Conservation (phyloP, 2,797 vertebrate species). For the Schizopygopsis pylzovi region DNA sequence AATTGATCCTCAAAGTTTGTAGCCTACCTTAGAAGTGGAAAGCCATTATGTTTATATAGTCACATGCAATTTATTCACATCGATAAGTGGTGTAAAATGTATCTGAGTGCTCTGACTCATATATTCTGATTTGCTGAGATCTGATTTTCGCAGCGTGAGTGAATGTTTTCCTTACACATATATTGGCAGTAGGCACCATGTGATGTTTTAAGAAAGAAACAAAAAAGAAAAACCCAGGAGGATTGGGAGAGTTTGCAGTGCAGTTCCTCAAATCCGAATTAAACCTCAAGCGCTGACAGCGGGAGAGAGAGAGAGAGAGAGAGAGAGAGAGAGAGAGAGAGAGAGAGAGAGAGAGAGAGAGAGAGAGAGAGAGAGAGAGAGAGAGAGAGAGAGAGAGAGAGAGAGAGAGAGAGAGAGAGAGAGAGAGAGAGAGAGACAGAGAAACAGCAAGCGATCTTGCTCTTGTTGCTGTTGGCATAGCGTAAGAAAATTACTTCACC, state of each 20-base stretch:
- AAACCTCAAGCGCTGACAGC: constrained; percentile 57
- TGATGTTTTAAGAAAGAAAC: constrained; percentile 38
- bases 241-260: constrained; percentile 33
- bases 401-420: neutral
- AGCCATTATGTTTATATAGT: constrained; percentile 49
- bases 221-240: constrained; percentile 31
- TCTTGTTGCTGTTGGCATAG: constrained; percentile 51
- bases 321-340: neutral
- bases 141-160: constrained; percentile 18
- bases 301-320: neutral
- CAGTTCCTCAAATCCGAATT: constrained; percentile 50
- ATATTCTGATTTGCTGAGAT: constrained; percentile 24
- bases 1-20: constrained; percentile 48
- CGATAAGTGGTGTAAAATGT: constrained; percentile 37
- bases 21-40: constrained; percentile 46
- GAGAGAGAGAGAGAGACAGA: neutral
- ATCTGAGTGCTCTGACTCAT: constrained; percentile 41
- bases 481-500: constrained; percentile 53
- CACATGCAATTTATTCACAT: constrained; percentile 46
- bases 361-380: neutral
- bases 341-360: neutral
- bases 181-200: constrained; percentile 35
- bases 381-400: neutral
- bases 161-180: constrained; percentile 34
- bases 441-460: neutral